A percentile compares a stretch with the other conserved stretches of the same genome.
Evolutionary conservation across 2,888 invertebrate genomes (phyloP).

Genomic region (Notodonta ziczac): DNA sequence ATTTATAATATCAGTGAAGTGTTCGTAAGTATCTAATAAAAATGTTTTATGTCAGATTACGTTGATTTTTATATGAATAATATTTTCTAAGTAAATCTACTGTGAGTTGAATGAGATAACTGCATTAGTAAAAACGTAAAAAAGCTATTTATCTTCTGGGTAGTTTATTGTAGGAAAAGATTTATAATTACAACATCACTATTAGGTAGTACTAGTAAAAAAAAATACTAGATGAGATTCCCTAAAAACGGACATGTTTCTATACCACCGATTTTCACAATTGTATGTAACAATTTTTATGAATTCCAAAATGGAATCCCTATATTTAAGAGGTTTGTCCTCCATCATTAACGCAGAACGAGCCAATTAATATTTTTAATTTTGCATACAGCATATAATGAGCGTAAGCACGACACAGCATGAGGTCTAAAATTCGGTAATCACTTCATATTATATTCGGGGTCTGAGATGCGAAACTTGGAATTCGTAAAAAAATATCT

Average conservation of each 20-base stretch:
- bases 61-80: slow-evolving; percentile 22
- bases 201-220: background rate
- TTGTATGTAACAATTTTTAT: slow-evolving; percentile 19
- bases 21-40: slow-evolving; percentile 40
- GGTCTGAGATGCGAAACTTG: background rate
- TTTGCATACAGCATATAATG: slow-evolving; percentile 31
- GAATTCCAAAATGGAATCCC: slow-evolving; percentile 21
- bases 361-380: slow-evolving; percentile 38
- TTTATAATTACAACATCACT: background rate
- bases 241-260: background rate
- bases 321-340: slow-evolving; percentile 29
- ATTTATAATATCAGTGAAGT: slow-evolving; percentile 53
- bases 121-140: background rate
- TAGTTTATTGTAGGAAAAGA: too few relatives aligned
- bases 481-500: background rate
- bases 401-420: slow-evolving; percentile 28
- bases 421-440: slow-evolving; percentile 22
- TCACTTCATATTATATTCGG: slow-evolving; percentile 5
- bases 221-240: background rate
- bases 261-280: background rate
- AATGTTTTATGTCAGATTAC: slow-evolving; percentile 42
- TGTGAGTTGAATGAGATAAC: background rate
- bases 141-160: too few relatives aligned
- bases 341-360: slow-evolving; percentile 29
- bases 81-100: background rate